Evolutionary conservation across 2,113 vertebrate species (phyloP), one percentile per base, ranked within the genome.

Genomic region (Desmodus rotundus): DNA sequence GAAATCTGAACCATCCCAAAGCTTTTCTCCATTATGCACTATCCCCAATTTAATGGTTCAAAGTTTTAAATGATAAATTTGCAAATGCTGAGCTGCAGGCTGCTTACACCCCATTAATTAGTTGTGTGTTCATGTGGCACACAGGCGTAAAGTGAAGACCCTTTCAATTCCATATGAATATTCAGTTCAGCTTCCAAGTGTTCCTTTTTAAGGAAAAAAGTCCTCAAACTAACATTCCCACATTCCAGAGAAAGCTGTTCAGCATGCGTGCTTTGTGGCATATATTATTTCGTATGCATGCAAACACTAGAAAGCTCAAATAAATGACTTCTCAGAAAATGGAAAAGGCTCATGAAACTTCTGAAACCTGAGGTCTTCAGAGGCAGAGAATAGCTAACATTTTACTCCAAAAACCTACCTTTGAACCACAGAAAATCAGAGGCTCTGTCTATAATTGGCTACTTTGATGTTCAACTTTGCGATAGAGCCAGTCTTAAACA

Each of bases 391-490:
- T 12, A n/a, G 91, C 86, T 89, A 84, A 91, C 56, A 50, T 65
- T 80, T 95, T 67, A 91, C 80, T 73, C 82, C 50, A 16, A 31
- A 87, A 87, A 77, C 58, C 61, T 58, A 78, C 86, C 88, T 93
- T 82, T 96, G 89, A 76, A 67, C 95, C 74, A 54, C 63, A 78
- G 20, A 76, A 67, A 68, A 33, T 74, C 43, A 38, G 54, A 9
- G 13, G 15, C 10, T 87, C 16, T n/a, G 47, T 41, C 52, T 41
- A 31, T 26, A 88, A 63, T n/a, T 20, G 38, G 45, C 47, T 47
- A 33, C 70, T 80, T 45, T 26, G 45, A 11, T 15, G 2, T 28
- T 67, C 43, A 70, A 16, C 70, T 74, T 72, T 22, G 56, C 43
- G 36, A 33, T 7, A 16, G 22, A 26, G 24, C 68, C 86, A 26